These are phyloP conservation scores for Nomada ferruginata DNA, from an alignment of 2,888 invertebrate genomes.

Conservation along the genomic window DNA sequence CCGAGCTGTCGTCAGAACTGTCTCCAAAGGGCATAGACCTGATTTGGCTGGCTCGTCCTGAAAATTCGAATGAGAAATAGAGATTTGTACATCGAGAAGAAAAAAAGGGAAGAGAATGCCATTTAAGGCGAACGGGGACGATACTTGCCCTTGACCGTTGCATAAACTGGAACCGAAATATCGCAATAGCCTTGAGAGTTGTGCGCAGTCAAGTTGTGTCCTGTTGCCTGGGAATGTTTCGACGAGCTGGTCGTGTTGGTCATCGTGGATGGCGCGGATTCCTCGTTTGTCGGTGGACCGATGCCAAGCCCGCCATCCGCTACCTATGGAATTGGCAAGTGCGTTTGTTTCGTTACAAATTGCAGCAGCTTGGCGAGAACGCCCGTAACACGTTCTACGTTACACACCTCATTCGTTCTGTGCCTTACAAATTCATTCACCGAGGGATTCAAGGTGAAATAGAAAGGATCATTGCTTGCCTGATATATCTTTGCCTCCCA, in stretches of 20 bases:
- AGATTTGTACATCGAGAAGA: neutral
- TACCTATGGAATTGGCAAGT: conserved; percentile 72
- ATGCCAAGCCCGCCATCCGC: conserved; percentile 83
- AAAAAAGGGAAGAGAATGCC: neutral
- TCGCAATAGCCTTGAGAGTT: conserved; percentile 93
- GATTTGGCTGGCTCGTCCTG: conserved; percentile 94
- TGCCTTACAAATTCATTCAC: neutral
- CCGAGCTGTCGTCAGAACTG: conserved; percentile 97
- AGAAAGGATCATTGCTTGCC: conserved; percentile 86
- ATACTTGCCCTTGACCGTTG: conserved; percentile 92
- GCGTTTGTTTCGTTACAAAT: conserved; percentile 30
- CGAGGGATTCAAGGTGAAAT: no score
- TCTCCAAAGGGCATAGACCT: conserved; percentile 98
- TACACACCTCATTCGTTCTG: neutral
- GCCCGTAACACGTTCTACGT: no score
- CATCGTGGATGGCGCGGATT: conserved; percentile 79
- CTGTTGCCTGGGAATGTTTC: conserved; percentile 82
- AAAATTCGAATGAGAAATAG: neutral
- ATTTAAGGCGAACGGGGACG: neutral
- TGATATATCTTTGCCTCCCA: conserved; percentile 99
- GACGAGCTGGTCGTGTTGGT: conserved; percentile 81
- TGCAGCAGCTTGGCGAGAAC: conserved; percentile 18
- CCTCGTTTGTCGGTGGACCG: conserved; percentile 81
- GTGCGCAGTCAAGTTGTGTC: conserved; percentile 82
- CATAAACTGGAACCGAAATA: conserved; percentile 97